These are phyloP conservation scores for Leiothrix lutea DNA, from an alignment of 2,113 vertebrate species.

Conservation along the genomic window DNA sequence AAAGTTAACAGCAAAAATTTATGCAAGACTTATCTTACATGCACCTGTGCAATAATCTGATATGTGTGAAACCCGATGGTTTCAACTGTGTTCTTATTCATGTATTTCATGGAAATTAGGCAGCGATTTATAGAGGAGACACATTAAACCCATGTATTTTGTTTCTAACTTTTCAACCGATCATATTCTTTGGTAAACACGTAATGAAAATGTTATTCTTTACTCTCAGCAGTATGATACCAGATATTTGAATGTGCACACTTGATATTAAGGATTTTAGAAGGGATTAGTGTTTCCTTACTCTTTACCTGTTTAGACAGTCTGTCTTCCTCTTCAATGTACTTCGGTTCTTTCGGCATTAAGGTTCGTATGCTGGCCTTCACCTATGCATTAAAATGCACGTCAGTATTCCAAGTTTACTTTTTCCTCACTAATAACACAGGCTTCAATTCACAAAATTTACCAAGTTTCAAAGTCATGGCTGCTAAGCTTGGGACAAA, in stretches of 20 bases:
- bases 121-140: conserved; percentile 43
- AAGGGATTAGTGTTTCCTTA: conserved; percentile 66
- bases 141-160: conserved; percentile 44
- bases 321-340: conserved; percentile 95
- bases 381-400: conserved; percentile 80
- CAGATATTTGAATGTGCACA: conserved; percentile 49
- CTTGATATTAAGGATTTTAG: conserved; percentile 47
- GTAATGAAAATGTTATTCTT: conserved; percentile 45
- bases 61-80: conserved; percentile 60
- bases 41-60: conserved; percentile 75
- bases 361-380: conserved; percentile 95
- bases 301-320: conserved; percentile 97
- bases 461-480: conserved; percentile 54
- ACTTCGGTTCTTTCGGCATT: conserved; percentile 96
- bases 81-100: conserved; percentile 57
- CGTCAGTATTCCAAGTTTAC: conserved; percentile 59
- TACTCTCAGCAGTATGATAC: conserved; percentile 8
- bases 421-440: conserved; percentile 21
- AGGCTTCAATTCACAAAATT: conserved; percentile 51
- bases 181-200: conserved; percentile 11
- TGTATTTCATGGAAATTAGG: conserved; percentile 65
- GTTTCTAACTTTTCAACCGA: conserved; percentile 26
- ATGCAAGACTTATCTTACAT: conserved; percentile 65
- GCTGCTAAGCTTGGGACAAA: conserved; percentile 32
- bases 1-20: conserved; percentile 63